These are phyloP conservation scores for Xylocopa sonorina DNA, from an alignment of 1,140 invertebrate genomes.

Conservation along the genomic window DNA sequence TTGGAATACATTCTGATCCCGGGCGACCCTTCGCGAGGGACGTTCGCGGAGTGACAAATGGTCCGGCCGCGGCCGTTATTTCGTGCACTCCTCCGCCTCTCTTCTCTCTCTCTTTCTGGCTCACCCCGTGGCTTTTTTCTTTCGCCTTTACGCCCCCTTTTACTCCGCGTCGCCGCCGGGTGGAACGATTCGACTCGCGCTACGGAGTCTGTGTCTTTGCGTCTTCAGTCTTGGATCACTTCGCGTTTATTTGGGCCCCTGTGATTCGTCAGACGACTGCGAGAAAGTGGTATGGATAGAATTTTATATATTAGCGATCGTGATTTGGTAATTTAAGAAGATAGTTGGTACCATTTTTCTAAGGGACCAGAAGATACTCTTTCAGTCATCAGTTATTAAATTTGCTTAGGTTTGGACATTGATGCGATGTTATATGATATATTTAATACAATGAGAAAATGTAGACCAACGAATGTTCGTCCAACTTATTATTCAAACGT, in stretches of 20 bases:
- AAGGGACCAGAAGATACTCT: too few relatives aligned
- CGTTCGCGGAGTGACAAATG: conserved; percentile 70
- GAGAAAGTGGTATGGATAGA: not conserved
- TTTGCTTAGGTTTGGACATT: too few relatives aligned
- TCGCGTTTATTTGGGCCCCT: not conserved
- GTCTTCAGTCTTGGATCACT: not conserved
- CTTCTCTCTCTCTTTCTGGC: conserved; percentile 5
- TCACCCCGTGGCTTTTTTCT: not conserved
- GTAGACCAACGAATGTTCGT: not conserved
- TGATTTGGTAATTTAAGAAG: too few relatives aligned
- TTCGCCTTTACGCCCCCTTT: not conserved
- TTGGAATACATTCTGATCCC: conserved; percentile 66
- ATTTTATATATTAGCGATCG: not conserved
- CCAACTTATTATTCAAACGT: conserved; percentile 10
- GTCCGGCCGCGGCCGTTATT: conserved; percentile 64
- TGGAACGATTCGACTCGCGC: not conserved
- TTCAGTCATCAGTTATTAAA: too few relatives aligned
- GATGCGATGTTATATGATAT: too few relatives aligned
- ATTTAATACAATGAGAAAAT: too few relatives aligned
- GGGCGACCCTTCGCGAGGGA: conserved; percentile 62
- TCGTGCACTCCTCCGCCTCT: conserved; percentile 49
- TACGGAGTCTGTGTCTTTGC: not conserved
- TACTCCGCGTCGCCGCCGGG: not conserved
- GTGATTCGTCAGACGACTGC: not conserved
- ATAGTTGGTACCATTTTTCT: too few relatives aligned